These are phyloP conservation scores for Eleutherodactylus coqui DNA, from an alignment of 2,797 vertebrate genomes.

Conservation along the genomic window DNA sequence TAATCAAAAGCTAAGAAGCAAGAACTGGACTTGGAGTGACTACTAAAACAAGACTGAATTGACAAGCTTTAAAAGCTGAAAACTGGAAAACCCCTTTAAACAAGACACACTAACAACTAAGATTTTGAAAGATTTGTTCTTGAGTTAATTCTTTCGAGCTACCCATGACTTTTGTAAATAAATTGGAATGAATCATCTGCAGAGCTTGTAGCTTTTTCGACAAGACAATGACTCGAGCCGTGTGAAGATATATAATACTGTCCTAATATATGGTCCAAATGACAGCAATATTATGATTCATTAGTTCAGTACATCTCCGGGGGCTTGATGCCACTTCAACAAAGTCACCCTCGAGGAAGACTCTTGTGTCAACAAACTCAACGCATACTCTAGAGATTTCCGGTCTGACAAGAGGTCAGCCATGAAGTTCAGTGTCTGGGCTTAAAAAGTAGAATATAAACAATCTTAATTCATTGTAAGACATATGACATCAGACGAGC, in stretches of 20 bases:
- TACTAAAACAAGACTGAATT: no score
- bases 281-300: slow-evolving; percentile 69
- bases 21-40: no score
- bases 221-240: slow-evolving; percentile 66
- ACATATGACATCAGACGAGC: neutral
- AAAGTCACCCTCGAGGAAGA: slow-evolving; percentile 44
- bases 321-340: slow-evolving; percentile 63
- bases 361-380: slow-evolving; percentile 47
- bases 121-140: neutral
- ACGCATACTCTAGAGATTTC: slow-evolving; percentile 22
- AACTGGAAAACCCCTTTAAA: neutral
- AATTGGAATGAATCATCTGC: slow-evolving; percentile 67
- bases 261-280: slow-evolving; percentile 65
- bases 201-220: slow-evolving; percentile 55
- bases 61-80: neutral
- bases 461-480: slow-evolving; percentile 15
- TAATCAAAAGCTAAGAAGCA: no score
- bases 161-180: slow-evolving; percentile 63
- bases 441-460: slow-evolving; percentile 11
- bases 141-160: neutral
- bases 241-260: slow-evolving; percentile 68
- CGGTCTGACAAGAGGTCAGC: slow-evolving; percentile 5
- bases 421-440: neutral
- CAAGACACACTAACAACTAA: neutral
- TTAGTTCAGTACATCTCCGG: slow-evolving; percentile 66